Evolutionary conservation across 37 sponge, comb jelly and placozoan genomes (phyloP).

Genomic region (Aphrocallistes beatrix): DNA sequence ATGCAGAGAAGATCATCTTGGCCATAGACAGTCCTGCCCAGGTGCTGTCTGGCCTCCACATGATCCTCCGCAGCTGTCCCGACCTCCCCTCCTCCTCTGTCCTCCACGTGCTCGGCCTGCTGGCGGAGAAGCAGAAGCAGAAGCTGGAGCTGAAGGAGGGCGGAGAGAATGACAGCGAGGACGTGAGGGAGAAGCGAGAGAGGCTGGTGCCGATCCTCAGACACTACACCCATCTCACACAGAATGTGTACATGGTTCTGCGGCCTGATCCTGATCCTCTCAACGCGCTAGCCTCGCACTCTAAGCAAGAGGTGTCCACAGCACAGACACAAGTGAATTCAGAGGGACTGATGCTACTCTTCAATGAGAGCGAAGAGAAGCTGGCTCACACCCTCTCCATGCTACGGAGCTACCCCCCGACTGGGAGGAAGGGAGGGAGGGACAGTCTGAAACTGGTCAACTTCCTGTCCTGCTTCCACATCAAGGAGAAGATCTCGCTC

Average conservation of each 20-base stretch:
- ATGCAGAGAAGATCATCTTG: not conserved
- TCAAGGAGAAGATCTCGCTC: not conserved
- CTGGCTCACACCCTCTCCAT: not conserved
- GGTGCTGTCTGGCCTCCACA: constrained; percentile 14
- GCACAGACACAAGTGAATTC: not conserved
- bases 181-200: not conserved
- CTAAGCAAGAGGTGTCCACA: not conserved
- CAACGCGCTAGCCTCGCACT: not conserved
- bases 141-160: not conserved
- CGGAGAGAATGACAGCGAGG: not conserved
- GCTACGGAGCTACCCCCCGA: not conserved
- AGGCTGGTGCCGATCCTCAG: not conserved
- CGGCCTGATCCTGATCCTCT: not conserved
- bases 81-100: not conserved
- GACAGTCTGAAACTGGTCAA: not conserved
- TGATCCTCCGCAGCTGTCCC: not conserved
- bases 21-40: constrained; percentile 14
- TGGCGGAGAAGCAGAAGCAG: not conserved
- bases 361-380: not conserved
- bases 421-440: not conserved
- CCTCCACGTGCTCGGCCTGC: not conserved
- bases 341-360: not conserved
- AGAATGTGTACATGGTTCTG: not conserved
- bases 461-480: constrained; percentile 16
- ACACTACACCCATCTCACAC: not conserved